Evolutionary conservation across 2,113 vertebrate genomes (phyloP).

Genomic region (Cygnus buccinator): DNA sequence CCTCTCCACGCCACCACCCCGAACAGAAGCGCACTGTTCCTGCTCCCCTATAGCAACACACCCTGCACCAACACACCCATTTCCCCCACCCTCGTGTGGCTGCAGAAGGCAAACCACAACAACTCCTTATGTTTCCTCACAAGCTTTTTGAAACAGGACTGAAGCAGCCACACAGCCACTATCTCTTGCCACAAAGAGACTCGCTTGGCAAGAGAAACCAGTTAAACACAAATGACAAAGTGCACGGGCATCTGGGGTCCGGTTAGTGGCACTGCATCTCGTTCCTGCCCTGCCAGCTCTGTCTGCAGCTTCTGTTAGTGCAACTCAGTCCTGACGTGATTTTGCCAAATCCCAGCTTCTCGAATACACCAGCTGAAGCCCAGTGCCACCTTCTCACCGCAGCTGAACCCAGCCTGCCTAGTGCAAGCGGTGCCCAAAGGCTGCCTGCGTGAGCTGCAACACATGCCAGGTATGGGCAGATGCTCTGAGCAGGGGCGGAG

Average conservation of each 20-base stretch:
- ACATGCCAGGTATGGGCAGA: background rate
- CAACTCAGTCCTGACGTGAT: background rate
- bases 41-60: background rate
- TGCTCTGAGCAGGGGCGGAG: background rate
- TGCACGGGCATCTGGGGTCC: background rate
- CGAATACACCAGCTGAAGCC: background rate
- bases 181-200: background rate
- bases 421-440: background rate
- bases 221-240: background rate
- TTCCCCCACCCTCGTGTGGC: background rate
- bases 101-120: background rate
- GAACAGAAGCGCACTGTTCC: background rate
- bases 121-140: background rate
- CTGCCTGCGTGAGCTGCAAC: rapidly evolving
- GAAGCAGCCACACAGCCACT: background rate
- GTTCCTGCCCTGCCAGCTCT: background rate
- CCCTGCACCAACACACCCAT: background rate
- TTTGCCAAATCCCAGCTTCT: background rate
- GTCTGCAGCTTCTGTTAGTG: background rate
- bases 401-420: background rate
- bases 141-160: background rate
- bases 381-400: background rate
- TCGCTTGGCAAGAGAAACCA: background rate
- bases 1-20: background rate
- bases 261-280: background rate